Evolutionary conservation across 64 coral and sea anemone species (phyloP).

Genomic region (Pachyseris speciosa): DNA sequence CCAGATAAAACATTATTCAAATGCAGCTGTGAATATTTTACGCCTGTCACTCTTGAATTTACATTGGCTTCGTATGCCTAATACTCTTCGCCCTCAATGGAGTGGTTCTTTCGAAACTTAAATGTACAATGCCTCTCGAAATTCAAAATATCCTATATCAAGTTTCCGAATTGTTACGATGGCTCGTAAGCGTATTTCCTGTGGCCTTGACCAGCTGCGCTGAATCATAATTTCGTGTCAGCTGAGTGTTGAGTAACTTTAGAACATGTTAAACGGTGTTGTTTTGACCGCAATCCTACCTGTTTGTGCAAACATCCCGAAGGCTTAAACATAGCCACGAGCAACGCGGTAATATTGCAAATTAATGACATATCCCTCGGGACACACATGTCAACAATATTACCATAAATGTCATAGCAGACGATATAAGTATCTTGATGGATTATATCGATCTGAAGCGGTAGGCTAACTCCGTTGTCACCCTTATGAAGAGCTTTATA

Average conservation of each 20-base stretch:
- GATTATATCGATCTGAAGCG: background rate
- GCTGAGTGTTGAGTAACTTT: background rate
- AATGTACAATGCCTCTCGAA: background rate
- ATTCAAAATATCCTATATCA: constrained; percentile 12
- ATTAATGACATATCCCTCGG: constrained; percentile 25
- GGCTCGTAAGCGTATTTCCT: background rate
- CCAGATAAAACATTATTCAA: constrained; percentile 38
- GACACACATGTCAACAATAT: background rate
- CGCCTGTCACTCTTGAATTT: background rate
- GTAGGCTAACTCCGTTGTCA: too few species aligned
- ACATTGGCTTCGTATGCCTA: background rate
- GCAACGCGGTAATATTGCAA: background rate
- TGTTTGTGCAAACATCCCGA: background rate
- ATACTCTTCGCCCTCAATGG: background rate
- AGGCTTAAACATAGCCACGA: background rate
- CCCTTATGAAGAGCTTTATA: too few species aligned
- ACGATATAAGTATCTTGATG: background rate
- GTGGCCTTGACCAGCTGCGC: background rate
- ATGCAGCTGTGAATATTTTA: background rate
- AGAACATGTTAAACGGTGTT: background rate
- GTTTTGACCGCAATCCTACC: background rate
- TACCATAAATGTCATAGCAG: background rate
- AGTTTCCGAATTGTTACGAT: constrained; percentile 13
- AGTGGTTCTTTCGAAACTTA: background rate
- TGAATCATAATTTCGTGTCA: background rate